A percentile compares a stretch with the other conserved stretches of the same genome.
phyloP scores from a whole-genome alignment of 2,797 vertebrate genomes.

The Fistularia commersonii region DNA sequence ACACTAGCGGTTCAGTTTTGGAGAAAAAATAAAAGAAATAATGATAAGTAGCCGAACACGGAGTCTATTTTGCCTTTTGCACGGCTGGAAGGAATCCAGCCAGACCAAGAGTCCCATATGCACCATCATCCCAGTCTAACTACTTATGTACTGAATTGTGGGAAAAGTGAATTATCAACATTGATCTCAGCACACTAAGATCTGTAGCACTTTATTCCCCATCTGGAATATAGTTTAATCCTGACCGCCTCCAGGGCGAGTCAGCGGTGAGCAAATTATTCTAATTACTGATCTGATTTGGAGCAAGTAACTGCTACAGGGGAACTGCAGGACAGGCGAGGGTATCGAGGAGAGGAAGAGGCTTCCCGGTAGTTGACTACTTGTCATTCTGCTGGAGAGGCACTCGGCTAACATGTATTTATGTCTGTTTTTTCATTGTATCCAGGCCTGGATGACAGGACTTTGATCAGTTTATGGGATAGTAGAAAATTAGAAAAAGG shows the following conservation, averaged over 20 bases:
- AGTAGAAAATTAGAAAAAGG: slow-evolving; percentile 3
- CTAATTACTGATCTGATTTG: slow-evolving; percentile 55
- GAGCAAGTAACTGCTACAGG: slow-evolving; percentile 22
- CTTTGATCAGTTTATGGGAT: slow-evolving; percentile 13
- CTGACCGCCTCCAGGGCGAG: slow-evolving; percentile 45
- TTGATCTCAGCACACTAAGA: slow-evolving; percentile 61
- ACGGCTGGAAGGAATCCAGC: not conserved
- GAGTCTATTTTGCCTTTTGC: no score
- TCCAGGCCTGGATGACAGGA: not conserved
- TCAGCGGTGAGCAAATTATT: slow-evolving; percentile 65
- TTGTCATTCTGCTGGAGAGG: no score
- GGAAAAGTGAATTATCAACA: slow-evolving; percentile 72
- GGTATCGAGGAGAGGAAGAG: not conserved
- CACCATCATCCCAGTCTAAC: slow-evolving; percentile 15
- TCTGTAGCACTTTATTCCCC: slow-evolving; percentile 43
- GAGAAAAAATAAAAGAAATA: no score
- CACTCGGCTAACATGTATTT: no score
- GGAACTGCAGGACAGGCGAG: not conserved
- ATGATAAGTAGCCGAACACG: no score
- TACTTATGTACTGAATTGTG: slow-evolving; percentile 1
- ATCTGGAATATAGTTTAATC: slow-evolving; percentile 62
- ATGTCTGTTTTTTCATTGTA: no score
- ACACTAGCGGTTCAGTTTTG: no score
- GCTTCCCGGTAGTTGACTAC: no score
- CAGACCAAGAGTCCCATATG: slow-evolving; percentile 40